Conservation (phyloP, 2,797 vertebrate species). For the Poecile montanus region DNA sequence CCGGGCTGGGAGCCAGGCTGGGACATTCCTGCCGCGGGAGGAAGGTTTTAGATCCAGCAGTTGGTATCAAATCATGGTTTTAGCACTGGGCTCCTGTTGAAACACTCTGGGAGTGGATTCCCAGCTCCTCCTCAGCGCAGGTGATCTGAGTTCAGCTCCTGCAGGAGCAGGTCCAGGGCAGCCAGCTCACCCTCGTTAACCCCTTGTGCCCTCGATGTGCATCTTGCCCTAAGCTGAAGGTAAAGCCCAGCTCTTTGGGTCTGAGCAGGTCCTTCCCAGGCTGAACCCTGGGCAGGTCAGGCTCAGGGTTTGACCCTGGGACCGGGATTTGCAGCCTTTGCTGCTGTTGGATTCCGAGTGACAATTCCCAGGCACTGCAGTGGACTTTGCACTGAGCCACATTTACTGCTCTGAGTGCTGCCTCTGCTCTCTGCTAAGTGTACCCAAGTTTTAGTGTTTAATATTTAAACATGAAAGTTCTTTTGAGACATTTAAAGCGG, state of each 20-base stretch:
- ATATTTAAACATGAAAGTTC: constrained; percentile 60
- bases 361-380: constrained; percentile 4
- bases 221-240: neutral
- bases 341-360: neutral
- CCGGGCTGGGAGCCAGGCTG: neutral
- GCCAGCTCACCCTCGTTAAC: neutral
- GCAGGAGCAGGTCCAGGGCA: neutral
- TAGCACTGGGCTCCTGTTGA: neutral
- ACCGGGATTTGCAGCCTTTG: neutral
- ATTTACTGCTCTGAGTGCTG: neutral
- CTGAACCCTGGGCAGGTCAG: neutral
- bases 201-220: neutral
- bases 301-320: neutral
- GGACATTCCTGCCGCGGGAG: neutral
- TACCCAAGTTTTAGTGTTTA: constrained; percentile 28
- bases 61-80: neutral
- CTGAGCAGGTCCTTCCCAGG: neutral
- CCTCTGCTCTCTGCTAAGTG: neutral
- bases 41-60: neutral
- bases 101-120: neutral
- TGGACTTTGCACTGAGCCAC: neutral
- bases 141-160: neutral
- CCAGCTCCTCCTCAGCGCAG: neutral
- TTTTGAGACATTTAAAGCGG: constrained; percentile 31
- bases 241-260: neutral